Percentiles rank a stretch among this genome's conserved stretches.
phyloP scores from a whole-genome alignment of 2,113 vertebrate species.

The Eulacestoma nigropectus region DNA sequence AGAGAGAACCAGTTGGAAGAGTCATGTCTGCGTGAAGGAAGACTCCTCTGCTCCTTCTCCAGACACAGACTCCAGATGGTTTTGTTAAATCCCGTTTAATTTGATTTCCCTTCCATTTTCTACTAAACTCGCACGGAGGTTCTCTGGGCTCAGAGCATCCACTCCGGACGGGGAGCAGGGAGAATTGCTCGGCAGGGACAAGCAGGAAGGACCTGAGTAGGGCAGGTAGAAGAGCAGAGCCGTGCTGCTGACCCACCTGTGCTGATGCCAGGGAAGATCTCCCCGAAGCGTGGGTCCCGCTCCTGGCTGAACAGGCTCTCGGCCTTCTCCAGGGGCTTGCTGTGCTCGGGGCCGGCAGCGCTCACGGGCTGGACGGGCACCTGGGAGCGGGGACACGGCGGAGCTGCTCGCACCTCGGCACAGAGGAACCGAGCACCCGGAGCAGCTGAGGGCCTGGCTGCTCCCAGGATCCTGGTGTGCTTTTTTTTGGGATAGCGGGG shows the following conservation, averaged over 20 bases:
- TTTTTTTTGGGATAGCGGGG: fast-evolving
- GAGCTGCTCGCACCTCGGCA: neutral
- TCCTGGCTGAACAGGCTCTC: neutral
- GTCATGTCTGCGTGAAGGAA: fast-evolving
- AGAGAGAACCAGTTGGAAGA: neutral
- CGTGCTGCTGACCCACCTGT: neutral
- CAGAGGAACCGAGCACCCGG: neutral
- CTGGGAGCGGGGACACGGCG: neutral
- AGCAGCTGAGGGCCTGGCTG: neutral
- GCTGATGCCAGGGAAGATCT: neutral
- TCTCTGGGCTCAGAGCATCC: neutral
- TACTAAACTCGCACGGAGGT: neutral
- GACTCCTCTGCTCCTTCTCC: neutral
- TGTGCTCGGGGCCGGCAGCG: neutral
- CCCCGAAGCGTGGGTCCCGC: neutral
- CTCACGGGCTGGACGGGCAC: neutral
- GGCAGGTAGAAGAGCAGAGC: neutral
- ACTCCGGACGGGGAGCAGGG: fast-evolving
- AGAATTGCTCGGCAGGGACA: neutral
- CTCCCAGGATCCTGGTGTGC: fast-evolving
- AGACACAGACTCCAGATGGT: neutral
- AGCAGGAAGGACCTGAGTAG: neutral
- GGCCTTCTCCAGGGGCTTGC: neutral
- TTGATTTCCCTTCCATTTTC: neutral
- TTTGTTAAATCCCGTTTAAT: neutral